A percentile compares a stretch with the other conserved stretches of the same genome.
Conservation (phyloP, 2,797 vertebrate genomes). For the Clarias platycephalus region DNA sequence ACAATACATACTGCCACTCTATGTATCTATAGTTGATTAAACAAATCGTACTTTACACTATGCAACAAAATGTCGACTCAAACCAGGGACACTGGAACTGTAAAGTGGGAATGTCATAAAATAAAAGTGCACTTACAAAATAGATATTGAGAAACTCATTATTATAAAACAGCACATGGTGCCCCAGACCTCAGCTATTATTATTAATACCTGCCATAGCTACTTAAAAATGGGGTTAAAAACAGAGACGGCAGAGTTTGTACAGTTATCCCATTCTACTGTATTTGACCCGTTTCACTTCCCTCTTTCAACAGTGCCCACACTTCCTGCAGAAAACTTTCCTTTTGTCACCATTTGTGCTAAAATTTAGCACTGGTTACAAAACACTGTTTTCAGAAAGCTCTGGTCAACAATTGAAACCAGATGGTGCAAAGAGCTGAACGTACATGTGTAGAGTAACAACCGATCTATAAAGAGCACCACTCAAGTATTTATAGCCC, state of each 20-base stretch:
- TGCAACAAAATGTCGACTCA: neutral
- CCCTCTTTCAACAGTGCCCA: slow-evolving; percentile 50
- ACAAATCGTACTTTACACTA: neutral
- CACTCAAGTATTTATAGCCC: neutral
- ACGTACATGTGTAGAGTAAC: slow-evolving; percentile 4
- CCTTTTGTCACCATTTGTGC: slow-evolving; percentile 17
- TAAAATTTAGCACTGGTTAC: slow-evolving; percentile 21
- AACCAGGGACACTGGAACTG: neutral
- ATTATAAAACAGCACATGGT: slow-evolving; percentile 23
- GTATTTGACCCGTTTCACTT: slow-evolving; percentile 56
- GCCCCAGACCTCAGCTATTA: slow-evolving; percentile 38
- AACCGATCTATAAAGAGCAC: slow-evolving; percentile 5
- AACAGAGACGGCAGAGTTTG: slow-evolving; percentile 39
- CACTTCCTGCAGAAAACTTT: slow-evolving; percentile 55
- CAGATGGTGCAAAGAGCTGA: slow-evolving; percentile 40
- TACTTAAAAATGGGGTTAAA: slow-evolving; percentile 40
- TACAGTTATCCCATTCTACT: slow-evolving; percentile 47
- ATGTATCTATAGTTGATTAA: neutral
- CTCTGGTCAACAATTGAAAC: slow-evolving; percentile 28
- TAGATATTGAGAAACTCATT: slow-evolving; percentile 40
- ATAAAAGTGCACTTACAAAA: neutral
- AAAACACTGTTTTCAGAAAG: slow-evolving; percentile 20
- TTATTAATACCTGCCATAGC: slow-evolving; percentile 28
- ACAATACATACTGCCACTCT: neutral
- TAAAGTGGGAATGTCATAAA: neutral